Evolutionary conservation across 2,888 invertebrate genomes (phyloP).

Genomic region (Charanyca ferruginea): DNA sequence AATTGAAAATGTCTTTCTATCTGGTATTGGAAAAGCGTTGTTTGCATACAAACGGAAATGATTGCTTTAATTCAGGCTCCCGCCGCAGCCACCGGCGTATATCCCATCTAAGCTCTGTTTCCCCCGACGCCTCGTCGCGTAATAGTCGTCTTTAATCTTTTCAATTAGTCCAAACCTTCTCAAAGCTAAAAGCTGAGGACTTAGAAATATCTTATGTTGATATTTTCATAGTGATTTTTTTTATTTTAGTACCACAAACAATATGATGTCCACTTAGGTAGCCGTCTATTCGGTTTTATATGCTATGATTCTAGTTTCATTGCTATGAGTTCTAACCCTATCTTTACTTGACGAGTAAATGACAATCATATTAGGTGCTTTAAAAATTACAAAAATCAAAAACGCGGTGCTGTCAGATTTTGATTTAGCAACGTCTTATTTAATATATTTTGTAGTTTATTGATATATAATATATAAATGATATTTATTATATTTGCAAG

Average conservation of each 20-base stretch:
- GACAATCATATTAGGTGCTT: neutral
- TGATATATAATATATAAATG: neutral
- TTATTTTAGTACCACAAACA: neutral
- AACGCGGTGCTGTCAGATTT: neutral
- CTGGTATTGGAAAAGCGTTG: neutral
- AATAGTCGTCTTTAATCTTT: constrained; percentile 1
- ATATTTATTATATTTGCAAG: neutral
- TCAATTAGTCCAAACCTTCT: constrained; percentile 5
- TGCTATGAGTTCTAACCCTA: neutral
- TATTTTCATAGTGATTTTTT: constrained; percentile 5
- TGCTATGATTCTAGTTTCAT: neutral
- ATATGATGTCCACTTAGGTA: neutral
- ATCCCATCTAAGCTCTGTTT: neutral
- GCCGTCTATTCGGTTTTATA: neutral
- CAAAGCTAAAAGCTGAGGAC: constrained; percentile 3
- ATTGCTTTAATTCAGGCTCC: constrained; percentile 6
- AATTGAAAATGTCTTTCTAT: neutral
- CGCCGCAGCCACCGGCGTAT: neutral
- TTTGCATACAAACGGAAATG: constrained; percentile 2
- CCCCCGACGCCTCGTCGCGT: neutral
- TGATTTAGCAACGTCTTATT: neutral
- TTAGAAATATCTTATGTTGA: constrained; percentile 3
- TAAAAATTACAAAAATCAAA: neutral
- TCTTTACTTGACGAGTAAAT: neutral
- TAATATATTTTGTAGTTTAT: neutral